phyloP scores from a whole-genome alignment of 2,888 invertebrate species.

The Zygothrica quintamaculata region DNA sequence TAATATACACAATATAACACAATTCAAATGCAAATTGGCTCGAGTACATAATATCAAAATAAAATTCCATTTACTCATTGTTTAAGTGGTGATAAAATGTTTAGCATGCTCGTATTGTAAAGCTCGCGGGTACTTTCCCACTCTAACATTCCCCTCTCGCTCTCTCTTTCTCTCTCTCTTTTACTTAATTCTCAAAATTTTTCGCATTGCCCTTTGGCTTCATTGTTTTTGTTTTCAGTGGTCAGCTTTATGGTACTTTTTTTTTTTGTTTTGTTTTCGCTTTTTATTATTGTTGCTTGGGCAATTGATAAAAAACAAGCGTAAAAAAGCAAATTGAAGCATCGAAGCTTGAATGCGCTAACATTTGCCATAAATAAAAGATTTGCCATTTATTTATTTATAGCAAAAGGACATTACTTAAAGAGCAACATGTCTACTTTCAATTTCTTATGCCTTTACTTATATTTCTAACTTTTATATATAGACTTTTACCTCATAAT shows the following conservation, averaged over 20 bases:
- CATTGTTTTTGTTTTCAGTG: slow-evolving; percentile 30
- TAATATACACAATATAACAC: slow-evolving; percentile 2
- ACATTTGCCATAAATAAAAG: slow-evolving; percentile 7
- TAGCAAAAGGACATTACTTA: not conserved
- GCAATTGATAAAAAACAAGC: slow-evolving; percentile 60
- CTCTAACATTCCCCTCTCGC: not conserved
- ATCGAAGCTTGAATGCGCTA: slow-evolving; percentile 32
- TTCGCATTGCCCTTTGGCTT: slow-evolving; percentile 20
- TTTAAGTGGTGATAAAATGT: slow-evolving; percentile 66
- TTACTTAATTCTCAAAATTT: slow-evolving; percentile 6
- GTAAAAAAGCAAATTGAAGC: slow-evolving; percentile 3
- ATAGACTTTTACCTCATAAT: no score
- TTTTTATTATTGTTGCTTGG: no score
- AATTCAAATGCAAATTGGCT: slow-evolving; percentile 51
- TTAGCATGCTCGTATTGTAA: slow-evolving; percentile 30
- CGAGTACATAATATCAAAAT: slow-evolving; percentile 41
- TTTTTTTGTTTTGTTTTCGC: slow-evolving; percentile 39
- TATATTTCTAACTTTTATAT: no score
- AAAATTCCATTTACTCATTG: slow-evolving; percentile 59
- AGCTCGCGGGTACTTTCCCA: not conserved
- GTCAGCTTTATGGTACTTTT: slow-evolving; percentile 49
- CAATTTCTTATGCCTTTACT: no score
- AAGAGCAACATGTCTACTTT: no score
- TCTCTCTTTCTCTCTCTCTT: slow-evolving; percentile 4
- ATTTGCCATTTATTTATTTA: not conserved